Evolutionary conservation across 2,797 vertebrate genomes (phyloP), one percentile per base, ranked within the genome.

Genomic region (Cirrhinus molitorella): DNA sequence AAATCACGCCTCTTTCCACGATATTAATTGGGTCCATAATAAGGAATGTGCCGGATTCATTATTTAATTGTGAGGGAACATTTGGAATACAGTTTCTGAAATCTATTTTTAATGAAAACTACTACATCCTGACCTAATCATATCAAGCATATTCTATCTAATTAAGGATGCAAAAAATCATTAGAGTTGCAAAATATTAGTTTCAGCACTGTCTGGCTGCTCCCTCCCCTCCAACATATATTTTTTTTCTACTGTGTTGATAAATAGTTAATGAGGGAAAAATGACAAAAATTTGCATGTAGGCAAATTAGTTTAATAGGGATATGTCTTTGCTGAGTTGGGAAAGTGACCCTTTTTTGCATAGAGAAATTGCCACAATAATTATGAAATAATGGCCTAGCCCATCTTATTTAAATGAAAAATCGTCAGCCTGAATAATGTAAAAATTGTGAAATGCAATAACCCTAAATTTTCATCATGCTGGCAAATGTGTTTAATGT

Each of bases 181-280:
- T 98, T 98, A 98, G 95, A 96, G 96, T 98, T 98, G 97, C 96
- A 98, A 99, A 99, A 99, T 98, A 98, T 99, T 98, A 98, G 96
- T 96, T 97, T 96, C 96, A 96, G 95, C 95, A 97, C 95, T 95
- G 96, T 97, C 96, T 95, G 93, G 94, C 96, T 96, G 93, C 94
- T 97, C 95, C 96, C 96, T 95, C 91, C 93, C 94, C 94, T 97
- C 96, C 95, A 96, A 97, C 91, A 88, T 96, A 96, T 95, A 92
- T 96, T 96, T 91, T 34, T n/a, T 90, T 89, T 88, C 73, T 93
- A 92, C 95, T 91, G 95, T 94, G 91, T 91, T 95, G 95, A 98
- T 98, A 96, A 97, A 98, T 98, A 96, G 92, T 97, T 98, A 98
- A 98, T 98, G 96, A 97, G 95, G 93, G 92, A 96, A 97, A 98